A percentile compares a stretch with the other conserved stretches of the same genome.
These are phyloP conservation scores for Delichon dasypus DNA, from an alignment of 2,797 vertebrate species.

Conservation along the genomic window DNA sequence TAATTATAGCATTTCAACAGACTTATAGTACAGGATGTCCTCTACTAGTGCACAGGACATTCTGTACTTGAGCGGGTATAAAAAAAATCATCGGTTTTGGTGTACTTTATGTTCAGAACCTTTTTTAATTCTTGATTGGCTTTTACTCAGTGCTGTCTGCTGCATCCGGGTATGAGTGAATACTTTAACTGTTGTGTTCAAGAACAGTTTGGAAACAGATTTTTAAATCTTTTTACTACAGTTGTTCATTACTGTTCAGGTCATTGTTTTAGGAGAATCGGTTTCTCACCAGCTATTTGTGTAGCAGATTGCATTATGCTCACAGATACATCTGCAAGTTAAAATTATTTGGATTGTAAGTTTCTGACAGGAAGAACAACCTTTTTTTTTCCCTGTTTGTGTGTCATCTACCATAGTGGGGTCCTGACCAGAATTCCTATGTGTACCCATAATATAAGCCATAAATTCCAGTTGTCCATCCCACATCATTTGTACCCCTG, in stretches of 20 bases:
- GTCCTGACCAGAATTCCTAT: background rate
- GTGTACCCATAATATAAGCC: background rate
- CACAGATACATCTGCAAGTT: background rate
- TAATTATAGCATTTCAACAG: slow-evolving; percentile 74
- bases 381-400: background rate
- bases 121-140: background rate
- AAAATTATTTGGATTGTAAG: background rate
- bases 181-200: background rate
- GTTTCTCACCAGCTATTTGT: background rate
- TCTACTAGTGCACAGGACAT: slow-evolving; percentile 68
- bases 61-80: slow-evolving; percentile 55
- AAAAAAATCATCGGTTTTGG: slow-evolving; percentile 20
- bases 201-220: background rate
- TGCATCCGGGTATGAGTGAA: background rate
- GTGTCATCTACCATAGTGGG: background rate
- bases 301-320: background rate
- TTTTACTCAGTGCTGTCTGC: slow-evolving; percentile 8
- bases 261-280: background rate
- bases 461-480: background rate
- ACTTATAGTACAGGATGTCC: slow-evolving; percentile 70
- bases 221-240: background rate
- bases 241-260: background rate
- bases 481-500: background rate
- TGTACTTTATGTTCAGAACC: background rate
- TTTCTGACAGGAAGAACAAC: background rate